Base-by-base conservation (phyloP, 2,113 vertebrate species). In the Tachysurus vachellii region DNA sequence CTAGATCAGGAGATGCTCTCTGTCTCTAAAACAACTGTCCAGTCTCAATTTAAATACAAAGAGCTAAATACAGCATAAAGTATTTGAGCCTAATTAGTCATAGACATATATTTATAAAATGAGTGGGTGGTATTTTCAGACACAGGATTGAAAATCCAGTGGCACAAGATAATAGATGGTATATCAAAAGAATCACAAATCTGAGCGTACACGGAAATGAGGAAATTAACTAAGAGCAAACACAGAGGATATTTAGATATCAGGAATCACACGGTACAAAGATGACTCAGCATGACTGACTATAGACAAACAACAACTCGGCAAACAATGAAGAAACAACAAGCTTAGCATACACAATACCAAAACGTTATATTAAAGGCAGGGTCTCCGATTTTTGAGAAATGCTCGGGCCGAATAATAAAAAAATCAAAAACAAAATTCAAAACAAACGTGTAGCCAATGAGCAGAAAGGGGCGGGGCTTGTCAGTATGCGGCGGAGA, bases 91-190 rank as follows among this genome's bases (percentile, higher is more conserved):
- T 54, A 16, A 79, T 79, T 79, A 79, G 47, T 28, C 50, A 79
- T 79, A 8, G 26, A 53, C 2, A 54, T 28, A n/a, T 50, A 54
- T 54, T 54, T 54, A 79, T 79, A 79, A 54, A 79, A 5, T 28
- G 50, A 79, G 75, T 79, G 75, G 75, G 47, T 54, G 75, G 16
- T 79, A 50, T 79, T 79, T 79, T 79, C 75, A 79, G 75, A 28
- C 6, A 17, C 21, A 50, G 11, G 21, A 53, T 76, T 50, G 47
- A 76, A 76, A 77, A 28, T 79, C 75, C 75, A 79, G 13, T 54
- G 50, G n/a, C 75, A 54, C 50, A 4, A 26, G 9, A 17, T 54
- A 17, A 54, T 16, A 54, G 26, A 79, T 17, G 6, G 16, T 28
- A 54, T 54, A 26, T 79, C 36, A 36, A 36, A 36, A 53, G 10